Base-by-base conservation (phyloP, 2,113 vertebrate species). In the Bubo bubo region DNA sequence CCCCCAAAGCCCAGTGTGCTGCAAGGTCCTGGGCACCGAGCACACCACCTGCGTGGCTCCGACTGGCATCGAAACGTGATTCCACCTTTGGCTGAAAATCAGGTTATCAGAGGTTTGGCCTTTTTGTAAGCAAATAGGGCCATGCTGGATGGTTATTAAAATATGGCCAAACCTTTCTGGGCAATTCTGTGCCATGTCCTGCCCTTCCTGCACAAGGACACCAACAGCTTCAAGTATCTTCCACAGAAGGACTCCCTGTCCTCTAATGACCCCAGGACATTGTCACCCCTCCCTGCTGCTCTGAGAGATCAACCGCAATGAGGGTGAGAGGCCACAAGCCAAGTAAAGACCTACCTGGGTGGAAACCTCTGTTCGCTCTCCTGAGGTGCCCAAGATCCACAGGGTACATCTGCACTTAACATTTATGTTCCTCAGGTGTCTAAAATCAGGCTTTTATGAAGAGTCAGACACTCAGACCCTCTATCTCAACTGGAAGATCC, bases 371-470 rank as follows among this genome's bases (percentile, higher is more conserved):
- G 47, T 28, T 56, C 2, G 1, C 70, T 23, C 39, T 39, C 50
- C n/a, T 8, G 50, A 75, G 28, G 28, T 14, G 50, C 28, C 41
- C 28, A 6, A 30, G 30, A 32, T 6, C 84, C 43, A 20, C 43
- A 1, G 12, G 53, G 24, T 6, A 41, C 43, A 30, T 16, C 53
- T 30, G 43, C 30, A 20, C 10, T n/a, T n/a, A 24, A n/a, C 53
- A 10, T 13, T 50, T 13, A 9, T 1, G 0, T 37, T 64, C 41
- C 41, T 56, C 6, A 0, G n/a, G 14, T 18, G 23, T 23, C 28
- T 39, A 39, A 86, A 73, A 16, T 32, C 3, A 26, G 41, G 18
- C 34, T 64, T 74, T 64, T 14, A 24, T 12, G 32, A 37, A 16
- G 22, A 47, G 39, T 4, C 39, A 56, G 50, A 6, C 3, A 2